These are phyloP conservation scores for Sebastiscus tertius DNA, from an alignment of 2,797 vertebrate species.

Conservation along the genomic window DNA sequence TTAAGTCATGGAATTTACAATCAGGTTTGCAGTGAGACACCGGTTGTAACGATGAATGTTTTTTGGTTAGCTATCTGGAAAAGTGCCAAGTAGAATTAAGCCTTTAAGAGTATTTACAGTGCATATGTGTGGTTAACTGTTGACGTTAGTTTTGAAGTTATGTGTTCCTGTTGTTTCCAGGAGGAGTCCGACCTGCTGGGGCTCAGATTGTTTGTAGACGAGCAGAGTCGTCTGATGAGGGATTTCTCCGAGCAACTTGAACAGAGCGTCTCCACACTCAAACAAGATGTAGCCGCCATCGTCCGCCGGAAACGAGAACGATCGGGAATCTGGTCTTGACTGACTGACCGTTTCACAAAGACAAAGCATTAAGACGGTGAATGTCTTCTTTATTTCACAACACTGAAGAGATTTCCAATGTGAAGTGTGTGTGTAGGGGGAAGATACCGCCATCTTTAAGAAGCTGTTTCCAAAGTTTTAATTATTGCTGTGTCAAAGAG, in stretches of 20 bases:
- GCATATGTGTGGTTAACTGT: not conserved
- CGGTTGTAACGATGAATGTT: not conserved
- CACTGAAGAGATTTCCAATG: not conserved
- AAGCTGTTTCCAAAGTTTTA: not conserved
- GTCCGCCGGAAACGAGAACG: slow-evolving; percentile 87
- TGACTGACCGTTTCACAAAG: not conserved
- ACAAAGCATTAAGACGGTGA: not conserved
- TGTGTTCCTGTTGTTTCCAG: slow-evolving; percentile 68
- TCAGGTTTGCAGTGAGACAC: not conserved
- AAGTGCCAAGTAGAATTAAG: not conserved
- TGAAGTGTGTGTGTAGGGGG: not conserved
- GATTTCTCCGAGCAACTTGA: slow-evolving; percentile 89
- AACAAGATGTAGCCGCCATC: slow-evolving; percentile 88
- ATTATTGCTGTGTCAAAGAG: not conserved
- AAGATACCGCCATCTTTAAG: not conserved
- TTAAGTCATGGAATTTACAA: not conserved
- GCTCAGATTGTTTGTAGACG: slow-evolving; percentile 84
- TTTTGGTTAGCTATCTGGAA: not conserved
- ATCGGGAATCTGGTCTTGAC: slow-evolving; percentile 78
- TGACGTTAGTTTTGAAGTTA: not conserved
- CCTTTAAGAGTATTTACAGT: fast-evolving
- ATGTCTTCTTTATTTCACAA: not conserved
- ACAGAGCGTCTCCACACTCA: slow-evolving; percentile 84
- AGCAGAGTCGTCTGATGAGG: slow-evolving; percentile 83
- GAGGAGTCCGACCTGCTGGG: slow-evolving; percentile 86